Percentiles rank a stretch among this genome's conserved stretches.
phyloP scores from a whole-genome alignment of 1,140 invertebrate species.

The Ceratina australensis region DNA sequence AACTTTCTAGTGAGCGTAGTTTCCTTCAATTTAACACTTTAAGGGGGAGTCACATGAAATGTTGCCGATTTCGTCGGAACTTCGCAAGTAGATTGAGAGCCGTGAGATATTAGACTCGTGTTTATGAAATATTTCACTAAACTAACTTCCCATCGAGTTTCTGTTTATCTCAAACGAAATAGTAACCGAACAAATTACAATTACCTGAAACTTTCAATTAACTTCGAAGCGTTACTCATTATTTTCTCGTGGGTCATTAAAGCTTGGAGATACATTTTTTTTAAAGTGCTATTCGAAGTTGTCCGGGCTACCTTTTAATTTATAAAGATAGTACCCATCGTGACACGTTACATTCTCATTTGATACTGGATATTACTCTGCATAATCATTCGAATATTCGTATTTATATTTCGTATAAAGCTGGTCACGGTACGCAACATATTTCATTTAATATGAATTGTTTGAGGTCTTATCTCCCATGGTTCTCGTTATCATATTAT shows the following conservation, averaged over 20 bases:
- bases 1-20: conserved; percentile 24
- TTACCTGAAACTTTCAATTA: background rate
- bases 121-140: conserved; percentile 6
- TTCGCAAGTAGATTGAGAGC: background rate
- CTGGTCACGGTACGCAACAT: too few species aligned
- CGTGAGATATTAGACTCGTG: background rate
- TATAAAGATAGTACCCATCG: background rate
- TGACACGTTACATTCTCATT: background rate
- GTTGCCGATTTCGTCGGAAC: conserved; percentile 14
- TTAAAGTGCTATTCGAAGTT: background rate
- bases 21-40: conserved; percentile 31
- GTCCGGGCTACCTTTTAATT: background rate
- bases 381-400: background rate
- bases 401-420: too few species aligned
- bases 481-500: too few species aligned
- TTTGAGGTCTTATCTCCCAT: too few species aligned
- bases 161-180: background rate
- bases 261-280: background rate
- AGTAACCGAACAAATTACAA: background rate
- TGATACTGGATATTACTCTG: background rate
- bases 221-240: background rate
- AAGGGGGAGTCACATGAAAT: background rate
- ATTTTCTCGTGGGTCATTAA: background rate
- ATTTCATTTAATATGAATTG: too few species aligned
- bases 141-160: conserved; percentile 19